Percentiles rank a stretch among this genome's conserved stretches.
Conservation (phyloP, 2,797 vertebrate genomes). For the Etheostoma nigrum region DNA sequence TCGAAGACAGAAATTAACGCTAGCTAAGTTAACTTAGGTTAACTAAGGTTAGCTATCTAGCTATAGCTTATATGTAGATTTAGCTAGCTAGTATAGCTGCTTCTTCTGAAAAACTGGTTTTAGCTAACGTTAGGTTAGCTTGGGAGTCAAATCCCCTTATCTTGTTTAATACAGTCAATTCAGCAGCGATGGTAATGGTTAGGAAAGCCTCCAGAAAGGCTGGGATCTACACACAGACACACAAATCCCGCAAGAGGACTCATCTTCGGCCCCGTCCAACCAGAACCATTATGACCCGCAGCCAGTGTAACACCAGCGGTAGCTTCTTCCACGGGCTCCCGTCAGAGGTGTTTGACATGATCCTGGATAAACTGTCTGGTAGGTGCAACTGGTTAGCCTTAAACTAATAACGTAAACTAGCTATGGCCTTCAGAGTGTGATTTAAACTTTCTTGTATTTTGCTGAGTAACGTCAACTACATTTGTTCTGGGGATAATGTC, state of each 20-base stretch:
- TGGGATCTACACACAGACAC: not conserved
- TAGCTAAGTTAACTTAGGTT: not conserved
- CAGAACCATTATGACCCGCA: slow-evolving; percentile 64
- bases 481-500: not conserved
- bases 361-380: slow-evolving; percentile 78
- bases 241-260: slow-evolving; percentile 5
- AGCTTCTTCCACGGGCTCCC: slow-evolving; percentile 72
- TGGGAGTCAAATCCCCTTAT: not conserved
- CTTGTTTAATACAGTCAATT: not conserved
- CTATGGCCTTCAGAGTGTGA: too few species aligned
- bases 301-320: slow-evolving; percentile 19
- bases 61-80: too few species aligned
- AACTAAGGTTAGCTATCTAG: not conserved
- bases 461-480: not conserved
- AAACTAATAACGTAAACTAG: not conserved
- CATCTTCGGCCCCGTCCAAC: not conserved
- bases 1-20: not conserved
- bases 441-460: not conserved
- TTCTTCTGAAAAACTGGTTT: not conserved
- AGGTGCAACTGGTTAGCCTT: not conserved
- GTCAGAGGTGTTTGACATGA: slow-evolving; percentile 73
- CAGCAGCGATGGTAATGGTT: slow-evolving; percentile 14
- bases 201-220: slow-evolving; percentile 14
- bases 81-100: not conserved
- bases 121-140: not conserved